Evolutionary conservation across 2,888 invertebrate species (phyloP), one percentile per base, ranked within the genome.

Genomic region (Calliscelio sp.): DNA sequence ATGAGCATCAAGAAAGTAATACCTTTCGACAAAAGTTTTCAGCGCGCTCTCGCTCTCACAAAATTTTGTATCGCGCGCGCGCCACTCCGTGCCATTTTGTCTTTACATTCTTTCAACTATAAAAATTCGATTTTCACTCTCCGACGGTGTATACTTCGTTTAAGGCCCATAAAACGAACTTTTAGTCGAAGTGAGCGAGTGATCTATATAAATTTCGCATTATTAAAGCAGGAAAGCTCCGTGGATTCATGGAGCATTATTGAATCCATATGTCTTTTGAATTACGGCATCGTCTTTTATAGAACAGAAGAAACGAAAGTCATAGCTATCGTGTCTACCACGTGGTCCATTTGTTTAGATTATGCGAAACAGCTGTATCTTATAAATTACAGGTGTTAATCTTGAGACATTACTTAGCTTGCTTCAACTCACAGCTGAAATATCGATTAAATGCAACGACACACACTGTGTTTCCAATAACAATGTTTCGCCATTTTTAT

Each of bases 251-350:
- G 70, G 32, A 75, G 57, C 63, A 63, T 73, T 83, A 79, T 83
- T 79, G 79, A 83, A 83, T 79, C 80, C 84, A 80, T 84, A 71
- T 16, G 59, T 84, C 84, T 84, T 75, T 80, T 51, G 53, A 75
- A 84, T 71, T 75, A 75, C 71, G 10, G 51, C 66, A 35, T n/a
- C 57, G 57, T 57, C 41, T 70, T 77, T 75, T 57, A 59, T 38
- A 28, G 16, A 32, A 70, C 28, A 68, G 49, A 79, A 22, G 28
- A 61, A 70, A 59, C n/a, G 24, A 68, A 57, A 41, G n/a, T 49
- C 25, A 53, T n/a, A 65, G 63, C 55, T n/a, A 63, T 65, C 49
- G 18, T 14, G 20, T 24, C 6, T 14, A 35, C 35, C 11, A 22
- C 14, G 25, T 25, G 25, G 7, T 16, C 11, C 22, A 63, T 63